phyloP scores from a whole-genome alignment of 2,113 vertebrate genomes.

The Rallus limicola region DNA sequence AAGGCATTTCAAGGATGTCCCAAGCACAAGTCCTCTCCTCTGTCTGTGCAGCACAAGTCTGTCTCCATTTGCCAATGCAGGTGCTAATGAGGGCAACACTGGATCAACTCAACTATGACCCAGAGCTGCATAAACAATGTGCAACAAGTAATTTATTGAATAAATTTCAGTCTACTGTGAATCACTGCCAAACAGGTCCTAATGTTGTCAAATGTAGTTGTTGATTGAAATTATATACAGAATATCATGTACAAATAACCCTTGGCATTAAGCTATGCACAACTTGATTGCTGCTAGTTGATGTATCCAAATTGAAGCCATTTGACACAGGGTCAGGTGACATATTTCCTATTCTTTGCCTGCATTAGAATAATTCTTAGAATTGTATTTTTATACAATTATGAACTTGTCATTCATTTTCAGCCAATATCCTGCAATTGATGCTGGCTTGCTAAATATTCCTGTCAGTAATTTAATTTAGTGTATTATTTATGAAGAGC shows the following conservation, averaged over 20 bases:
- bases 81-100: not conserved
- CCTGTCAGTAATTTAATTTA: slow-evolving; percentile 11
- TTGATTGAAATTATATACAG: slow-evolving; percentile 27
- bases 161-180: not conserved
- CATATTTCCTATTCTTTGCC: not conserved
- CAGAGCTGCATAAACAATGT: not conserved
- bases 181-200: not conserved
- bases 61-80: not conserved
- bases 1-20: not conserved
- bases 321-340: slow-evolving; percentile 11
- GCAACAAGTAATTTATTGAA: not conserved
- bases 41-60: not conserved
- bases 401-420: not conserved
- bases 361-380: slow-evolving; percentile 14
- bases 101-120: not conserved
- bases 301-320: not conserved
- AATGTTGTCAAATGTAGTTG: not conserved
- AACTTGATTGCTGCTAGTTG: not conserved
- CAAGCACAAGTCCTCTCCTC: not conserved
- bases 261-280: not conserved
- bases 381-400: not conserved
- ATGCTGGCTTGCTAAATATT: slow-evolving; percentile 16
- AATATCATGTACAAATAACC: not conserved
- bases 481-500: not conserved
- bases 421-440: not conserved